phyloP scores from a whole-genome alignment of 2,888 invertebrate genomes.

The Petrophora chlorosata region DNA sequence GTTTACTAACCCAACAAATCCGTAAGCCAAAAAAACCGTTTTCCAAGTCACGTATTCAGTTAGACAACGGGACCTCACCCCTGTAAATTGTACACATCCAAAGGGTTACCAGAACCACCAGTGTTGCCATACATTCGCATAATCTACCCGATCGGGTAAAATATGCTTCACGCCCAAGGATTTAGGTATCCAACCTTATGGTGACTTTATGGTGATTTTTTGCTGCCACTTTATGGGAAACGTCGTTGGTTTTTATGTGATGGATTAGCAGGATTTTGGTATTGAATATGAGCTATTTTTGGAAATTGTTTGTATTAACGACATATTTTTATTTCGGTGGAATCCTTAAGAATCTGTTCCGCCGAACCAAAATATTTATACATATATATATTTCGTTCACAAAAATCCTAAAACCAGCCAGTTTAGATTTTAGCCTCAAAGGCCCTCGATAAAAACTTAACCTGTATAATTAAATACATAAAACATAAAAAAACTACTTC shows the following conservation, averaged over 20 bases:
- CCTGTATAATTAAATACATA: too few relatives aligned
- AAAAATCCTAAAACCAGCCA: too few relatives aligned
- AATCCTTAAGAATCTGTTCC: too few relatives aligned
- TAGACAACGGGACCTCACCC: conserved; percentile 41
- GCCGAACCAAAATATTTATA: too few relatives aligned
- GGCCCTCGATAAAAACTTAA: too few relatives aligned
- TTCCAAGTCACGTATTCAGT: conserved; percentile 18
- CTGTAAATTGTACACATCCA: conserved; percentile 40
- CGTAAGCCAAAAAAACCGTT: background rate
- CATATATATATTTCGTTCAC: too few relatives aligned
- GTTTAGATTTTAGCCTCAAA: too few relatives aligned
- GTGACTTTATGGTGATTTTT: conserved; percentile 52
- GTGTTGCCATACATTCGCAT: conserved; percentile 32
- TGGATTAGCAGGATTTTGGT: conserved; percentile 44
- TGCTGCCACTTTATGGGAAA: conserved; percentile 39
- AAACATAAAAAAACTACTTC: too few relatives aligned
- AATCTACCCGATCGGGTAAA: conserved; percentile 60
- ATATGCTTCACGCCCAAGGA: conserved; percentile 57
- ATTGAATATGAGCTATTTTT: conserved; percentile 28
- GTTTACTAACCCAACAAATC: too few relatives aligned
- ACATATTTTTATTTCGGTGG: too few relatives aligned
- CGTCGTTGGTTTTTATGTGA: conserved; percentile 64
- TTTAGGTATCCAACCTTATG: conserved; percentile 50
- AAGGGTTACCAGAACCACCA: conserved; percentile 50
- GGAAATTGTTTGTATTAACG: too few relatives aligned